Conservation (phyloP, 2,797 vertebrate species). For the Parauchenoglanis punctatus region DNA sequence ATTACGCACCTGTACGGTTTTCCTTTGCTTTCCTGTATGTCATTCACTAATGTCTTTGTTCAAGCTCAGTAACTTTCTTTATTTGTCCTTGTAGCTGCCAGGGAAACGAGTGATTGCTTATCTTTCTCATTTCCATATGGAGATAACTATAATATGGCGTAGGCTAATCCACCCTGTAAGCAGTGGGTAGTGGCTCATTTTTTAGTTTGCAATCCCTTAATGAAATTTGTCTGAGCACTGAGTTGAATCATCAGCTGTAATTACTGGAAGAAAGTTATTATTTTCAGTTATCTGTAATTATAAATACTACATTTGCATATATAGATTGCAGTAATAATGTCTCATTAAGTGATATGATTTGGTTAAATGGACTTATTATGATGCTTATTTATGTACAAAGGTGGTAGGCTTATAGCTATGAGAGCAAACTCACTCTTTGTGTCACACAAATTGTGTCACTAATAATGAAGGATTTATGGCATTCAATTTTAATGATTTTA, state of each 20-base stretch:
- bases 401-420: slow-evolving; percentile 4
- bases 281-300: slow-evolving; percentile 75
- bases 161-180: slow-evolving; percentile 77
- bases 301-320: slow-evolving; percentile 75
- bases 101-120: slow-evolving; percentile 76
- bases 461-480: background rate
- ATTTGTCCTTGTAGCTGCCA: slow-evolving; percentile 72
- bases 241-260: slow-evolving; percentile 80
- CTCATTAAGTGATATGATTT: slow-evolving; percentile 79
- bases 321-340: slow-evolving; percentile 76
- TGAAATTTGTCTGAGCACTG: slow-evolving; percentile 83
- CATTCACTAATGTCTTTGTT: slow-evolving; percentile 70
- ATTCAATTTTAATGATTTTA: background rate
- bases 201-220: slow-evolving; percentile 82
- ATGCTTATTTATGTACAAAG: slow-evolving; percentile 56
- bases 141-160: slow-evolving; percentile 79
- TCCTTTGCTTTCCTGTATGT: slow-evolving; percentile 63
- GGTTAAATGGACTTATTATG: slow-evolving; percentile 65
- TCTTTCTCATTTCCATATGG: slow-evolving; percentile 78
- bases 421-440: background rate
- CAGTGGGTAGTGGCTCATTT: slow-evolving; percentile 77
- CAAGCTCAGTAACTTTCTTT: slow-evolving; percentile 73
- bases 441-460: background rate
- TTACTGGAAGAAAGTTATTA: slow-evolving; percentile 77
- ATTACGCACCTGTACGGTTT: slow-evolving; percentile 50